These are phyloP conservation scores for Melangyna quadrimaculata DNA, from an alignment of 2,888 invertebrate genomes.

Conservation along the genomic window DNA sequence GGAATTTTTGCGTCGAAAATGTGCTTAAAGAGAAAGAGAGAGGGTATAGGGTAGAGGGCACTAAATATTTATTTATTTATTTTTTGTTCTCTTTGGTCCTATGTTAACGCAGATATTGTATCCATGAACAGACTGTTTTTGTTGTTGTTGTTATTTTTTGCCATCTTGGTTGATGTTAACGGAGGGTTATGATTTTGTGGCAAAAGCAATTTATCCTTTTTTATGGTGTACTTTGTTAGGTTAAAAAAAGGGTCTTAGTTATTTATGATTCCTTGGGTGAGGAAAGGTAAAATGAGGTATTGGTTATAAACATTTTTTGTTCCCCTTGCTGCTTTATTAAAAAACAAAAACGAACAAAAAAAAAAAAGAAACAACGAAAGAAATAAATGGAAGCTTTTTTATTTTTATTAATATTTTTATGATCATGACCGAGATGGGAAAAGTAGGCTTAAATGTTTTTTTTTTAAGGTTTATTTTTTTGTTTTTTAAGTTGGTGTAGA, in stretches of 20 bases:
- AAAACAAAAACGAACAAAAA: not conserved
- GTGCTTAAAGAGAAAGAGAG: not conserved
- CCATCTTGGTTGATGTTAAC: not conserved
- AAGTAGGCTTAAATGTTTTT: conserved; percentile 14
- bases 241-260: conserved; percentile 28
- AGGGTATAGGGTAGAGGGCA: not conserved
- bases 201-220: conserved; percentile 38
- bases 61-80: conserved; percentile 12
- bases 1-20: conserved; percentile 52
- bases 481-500: not conserved
- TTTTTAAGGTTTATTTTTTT: not conserved
- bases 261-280: conserved; percentile 34
- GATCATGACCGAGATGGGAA: conserved; percentile 8
- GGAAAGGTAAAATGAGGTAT: conserved; percentile 32
- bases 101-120: conserved; percentile 27
- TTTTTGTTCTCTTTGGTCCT: not conserved
- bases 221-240: conserved; percentile 1
- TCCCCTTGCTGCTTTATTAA: not conserved
- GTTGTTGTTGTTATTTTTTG: conserved; percentile 8
- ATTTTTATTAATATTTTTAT: conserved; percentile 46
- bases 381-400: conserved; percentile 20
- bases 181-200: conserved; percentile 54
- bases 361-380: not conserved
- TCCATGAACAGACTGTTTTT: conserved; percentile 3
- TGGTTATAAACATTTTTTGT: conserved; percentile 32